Base-by-base conservation (phyloP, 2,113 vertebrate genomes). In the Sorex araneus region DNA sequence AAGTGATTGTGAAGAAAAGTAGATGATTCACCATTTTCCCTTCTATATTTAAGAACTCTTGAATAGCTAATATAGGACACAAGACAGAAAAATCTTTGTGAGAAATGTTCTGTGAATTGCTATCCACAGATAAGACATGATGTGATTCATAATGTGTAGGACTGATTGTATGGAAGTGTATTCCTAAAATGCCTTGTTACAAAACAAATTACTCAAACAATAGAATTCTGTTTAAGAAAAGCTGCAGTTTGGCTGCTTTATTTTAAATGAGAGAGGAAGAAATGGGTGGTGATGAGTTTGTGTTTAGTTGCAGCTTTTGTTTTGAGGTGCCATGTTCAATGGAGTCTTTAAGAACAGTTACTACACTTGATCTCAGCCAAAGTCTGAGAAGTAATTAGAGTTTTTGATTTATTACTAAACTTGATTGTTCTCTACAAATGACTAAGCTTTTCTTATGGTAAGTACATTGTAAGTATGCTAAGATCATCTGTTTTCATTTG, bases 401-500 rank as follows among this genome's bases (percentile, higher is more conserved):
- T 32, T 90, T 87, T 90, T 94, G 63, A 60, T 73, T 91, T 82
- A 84, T 95, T 82, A 47, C 50, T 85, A 57, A 93, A 84, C 30
- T 93, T 87, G 45, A 86, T 86, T 54, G 25, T 79, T 89, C 83
- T 78, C n/a, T 91, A 88, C 82, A 89, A 92, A 90, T 86, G 84
- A 63, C 76, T 92, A 74, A 92, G 57, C 16, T 92, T 94, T 40
- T 92, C 45, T 79, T 90, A 87, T 34, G 63, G 43, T 16, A 93
- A 84, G 12, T 67, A 27, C 60, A 12, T 85, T 83, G 47, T 60
- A 67, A 67, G 43, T 71, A 84, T 75, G 60, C 34, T 71, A 89
- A 95, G 23, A 69, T 88, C 63, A 92, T 95, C 67, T 81, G 34
- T 93, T 96, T 95, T 91, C 47, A 87, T 87, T 87, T 89, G 64